Conservation (phyloP, 2,888 invertebrate species). For the Latheticus oryzae region DNA sequence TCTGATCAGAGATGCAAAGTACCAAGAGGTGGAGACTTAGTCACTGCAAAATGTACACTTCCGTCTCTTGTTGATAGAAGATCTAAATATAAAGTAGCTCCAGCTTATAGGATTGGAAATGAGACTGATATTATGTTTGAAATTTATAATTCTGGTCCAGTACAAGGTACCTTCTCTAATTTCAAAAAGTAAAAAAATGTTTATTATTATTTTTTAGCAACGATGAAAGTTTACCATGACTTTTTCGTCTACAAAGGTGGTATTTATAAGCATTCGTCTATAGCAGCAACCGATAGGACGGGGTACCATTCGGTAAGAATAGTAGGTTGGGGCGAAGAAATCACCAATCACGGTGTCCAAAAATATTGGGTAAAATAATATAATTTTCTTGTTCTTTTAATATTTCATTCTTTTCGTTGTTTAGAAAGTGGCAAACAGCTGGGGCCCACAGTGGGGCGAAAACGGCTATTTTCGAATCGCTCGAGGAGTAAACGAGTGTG, state of each 20-base stretch:
- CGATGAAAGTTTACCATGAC: conserved; percentile 90
- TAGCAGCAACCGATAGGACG: conserved; percentile 69
- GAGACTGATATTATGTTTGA: conserved; percentile 93
- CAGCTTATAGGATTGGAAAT: conserved; percentile 79
- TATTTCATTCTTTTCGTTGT: background rate
- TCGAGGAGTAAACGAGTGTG: conserved; percentile 87
- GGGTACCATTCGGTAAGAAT: conserved; percentile 93
- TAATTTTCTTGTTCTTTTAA: conserved; percentile 18
- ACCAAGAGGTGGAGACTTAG: conserved; percentile 64
- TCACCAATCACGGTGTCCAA: conserved; percentile 67
- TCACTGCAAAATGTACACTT: conserved; percentile 69
- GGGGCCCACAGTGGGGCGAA: conserved; percentile 94
- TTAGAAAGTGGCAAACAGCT: conserved; percentile 93
- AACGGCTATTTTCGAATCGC: conserved; percentile 89
- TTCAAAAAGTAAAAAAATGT: conserved; percentile 5
- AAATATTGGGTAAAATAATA: conserved; percentile 85
- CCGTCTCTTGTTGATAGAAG: conserved; percentile 68
- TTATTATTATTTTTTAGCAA: conserved; percentile 71
- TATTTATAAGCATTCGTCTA: conserved; percentile 77
- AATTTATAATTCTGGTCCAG: conserved; percentile 90
- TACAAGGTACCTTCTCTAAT: conserved; percentile 76
- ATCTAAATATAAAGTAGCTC: conserved; percentile 78
- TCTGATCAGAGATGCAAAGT: conserved; percentile 74
- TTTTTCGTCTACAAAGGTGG: conserved; percentile 92
- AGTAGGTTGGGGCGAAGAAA: conserved; percentile 91